Percentiles rank a stretch among this genome's conserved stretches.
These are phyloP conservation scores for Nomada ferruginata DNA, from an alignment of 2,888 invertebrate species.

Conservation along the genomic window DNA sequence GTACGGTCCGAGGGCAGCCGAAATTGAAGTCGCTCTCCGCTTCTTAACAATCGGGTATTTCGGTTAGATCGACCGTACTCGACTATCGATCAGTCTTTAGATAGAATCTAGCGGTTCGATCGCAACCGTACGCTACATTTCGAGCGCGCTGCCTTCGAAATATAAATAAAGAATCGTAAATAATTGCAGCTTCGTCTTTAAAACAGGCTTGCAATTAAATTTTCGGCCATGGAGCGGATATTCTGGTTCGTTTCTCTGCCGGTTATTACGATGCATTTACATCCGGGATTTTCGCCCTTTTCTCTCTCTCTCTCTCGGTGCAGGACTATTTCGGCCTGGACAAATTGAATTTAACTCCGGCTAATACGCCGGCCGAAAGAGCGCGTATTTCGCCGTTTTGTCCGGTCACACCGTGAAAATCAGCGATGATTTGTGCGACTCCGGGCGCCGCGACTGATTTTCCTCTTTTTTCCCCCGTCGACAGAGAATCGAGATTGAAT, in stretches of 20 bases:
- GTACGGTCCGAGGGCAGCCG: neutral
- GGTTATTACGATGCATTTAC: conserved; percentile 61
- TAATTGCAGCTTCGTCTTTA: no score
- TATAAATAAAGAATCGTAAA: no score
- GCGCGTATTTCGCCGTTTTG: conserved; percentile 58
- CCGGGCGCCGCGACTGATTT: conserved; percentile 44
- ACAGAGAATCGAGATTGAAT: conserved; percentile 55
- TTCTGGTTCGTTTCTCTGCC: conserved; percentile 15
- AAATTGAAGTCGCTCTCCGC: neutral
- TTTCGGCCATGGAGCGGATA: neutral
- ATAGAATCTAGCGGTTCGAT: conserved; percentile 23
- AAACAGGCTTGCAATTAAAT: no score
- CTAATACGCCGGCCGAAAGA: conserved; percentile 61
- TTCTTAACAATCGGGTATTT: neutral
- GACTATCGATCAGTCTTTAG: conserved; percentile 19
- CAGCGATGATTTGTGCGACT: conserved; percentile 58
- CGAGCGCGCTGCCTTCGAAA: no score
- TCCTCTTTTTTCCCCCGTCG: conserved; percentile 18
- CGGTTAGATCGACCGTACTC: neutral
- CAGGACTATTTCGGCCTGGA: conserved; percentile 51
- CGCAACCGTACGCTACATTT: neutral
- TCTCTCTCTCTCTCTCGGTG: neutral
- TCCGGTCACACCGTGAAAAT: conserved; percentile 55
- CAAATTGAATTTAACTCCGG: conserved; percentile 70
- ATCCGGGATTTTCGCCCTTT: conserved; percentile 57